Base-by-base conservation (phyloP, 2,113 vertebrate genomes). In the Ahaetulla prasina region DNA sequence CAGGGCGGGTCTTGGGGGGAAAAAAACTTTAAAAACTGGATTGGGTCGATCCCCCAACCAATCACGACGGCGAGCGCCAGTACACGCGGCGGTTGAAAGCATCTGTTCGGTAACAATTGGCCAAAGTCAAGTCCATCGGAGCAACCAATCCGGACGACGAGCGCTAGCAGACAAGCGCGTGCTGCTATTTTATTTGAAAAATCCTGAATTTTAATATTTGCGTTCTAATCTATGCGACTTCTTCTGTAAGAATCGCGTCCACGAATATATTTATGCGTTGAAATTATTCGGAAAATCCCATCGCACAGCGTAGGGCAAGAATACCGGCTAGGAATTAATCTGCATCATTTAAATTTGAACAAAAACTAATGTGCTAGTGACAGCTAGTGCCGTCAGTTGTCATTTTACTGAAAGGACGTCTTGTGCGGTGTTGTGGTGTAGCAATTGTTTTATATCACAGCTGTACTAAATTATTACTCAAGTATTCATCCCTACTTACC, bases 71-170 rank as follows among this genome's bases (percentile, higher is more conserved):
- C 0, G 14, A 0, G 5, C 87, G 7, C 14, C 25, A 0, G 23
- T 30, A 68, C 55, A 52, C 86, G 80, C 0, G 0, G 0, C 0
- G 0, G 0, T 0, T 3, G 1, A 47, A 30, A 23, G 68, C 90
- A 35, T 55, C 25, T 22, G 43, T 1, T 3, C 35, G 0, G 27
- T 35, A 8, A 39, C 10, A 89, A 94, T 90, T 86, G 90, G 91
- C 23, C 53, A 0, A 54, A 22, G 27, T 14, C 10, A 7, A 47
- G 25, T 0, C 1, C 1, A 9, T 1, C 3, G 2, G 7, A 1
- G 52, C n/a, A 49, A 68, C 92, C 92, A 94, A 94, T 94, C 60
- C 18, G n/a, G 0, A 47, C 0, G 10, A n/a, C 18, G 53, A 30
- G 63, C 39, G 3, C 47, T 4, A 52, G 2, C n/a, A 3, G 49